These are phyloP conservation scores for Drosophila virilis DNA, from an alignment of 1,140 invertebrate genomes.

Conservation along the genomic window DNA sequence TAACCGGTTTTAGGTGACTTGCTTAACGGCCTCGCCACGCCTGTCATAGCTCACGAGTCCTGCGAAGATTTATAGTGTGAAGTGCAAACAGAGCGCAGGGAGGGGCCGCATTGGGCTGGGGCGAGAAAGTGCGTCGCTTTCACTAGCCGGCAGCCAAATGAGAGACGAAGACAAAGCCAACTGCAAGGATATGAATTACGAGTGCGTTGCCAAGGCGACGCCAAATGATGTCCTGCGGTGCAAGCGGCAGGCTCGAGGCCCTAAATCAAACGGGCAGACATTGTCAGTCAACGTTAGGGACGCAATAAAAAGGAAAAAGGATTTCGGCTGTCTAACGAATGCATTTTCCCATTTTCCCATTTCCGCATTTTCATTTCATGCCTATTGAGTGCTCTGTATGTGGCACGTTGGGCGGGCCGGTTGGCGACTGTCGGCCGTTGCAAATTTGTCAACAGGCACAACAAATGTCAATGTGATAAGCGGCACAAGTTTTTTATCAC, in stretches of 20 bases:
- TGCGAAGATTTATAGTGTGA: constrained; percentile 71
- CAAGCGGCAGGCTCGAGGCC: constrained; percentile 21
- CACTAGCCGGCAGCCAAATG: constrained; percentile 10
- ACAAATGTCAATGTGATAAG: constrained; percentile 74
- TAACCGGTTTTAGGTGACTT: constrained; percentile 48
- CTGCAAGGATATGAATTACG: constrained; percentile 56
- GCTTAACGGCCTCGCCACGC: constrained; percentile 42
- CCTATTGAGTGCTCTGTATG: constrained; percentile 47
- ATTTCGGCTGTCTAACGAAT: constrained; percentile 20
- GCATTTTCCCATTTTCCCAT: constrained; percentile 42
- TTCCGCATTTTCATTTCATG: constrained; percentile 62
- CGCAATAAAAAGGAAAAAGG: constrained; percentile 49
- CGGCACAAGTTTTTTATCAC: constrained; percentile 68
- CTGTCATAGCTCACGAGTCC: constrained; percentile 51
- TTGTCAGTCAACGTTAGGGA: constrained; percentile 34
- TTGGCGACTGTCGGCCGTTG: constrained; percentile 37
- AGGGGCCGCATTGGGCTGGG: background rate
- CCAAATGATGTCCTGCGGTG: constrained; percentile 56
- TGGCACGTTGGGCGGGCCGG: background rate
- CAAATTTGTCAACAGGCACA: constrained; percentile 71
- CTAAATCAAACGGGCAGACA: constrained; percentile 40
- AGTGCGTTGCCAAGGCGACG: constrained; percentile 10
- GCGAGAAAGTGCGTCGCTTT: constrained; percentile 53
- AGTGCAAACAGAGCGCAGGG: constrained; percentile 52
- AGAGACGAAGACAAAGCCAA: constrained; percentile 58